Evolutionary conservation across 2,888 invertebrate species (phyloP).

Genomic region (Spisula subtruncata): DNA sequence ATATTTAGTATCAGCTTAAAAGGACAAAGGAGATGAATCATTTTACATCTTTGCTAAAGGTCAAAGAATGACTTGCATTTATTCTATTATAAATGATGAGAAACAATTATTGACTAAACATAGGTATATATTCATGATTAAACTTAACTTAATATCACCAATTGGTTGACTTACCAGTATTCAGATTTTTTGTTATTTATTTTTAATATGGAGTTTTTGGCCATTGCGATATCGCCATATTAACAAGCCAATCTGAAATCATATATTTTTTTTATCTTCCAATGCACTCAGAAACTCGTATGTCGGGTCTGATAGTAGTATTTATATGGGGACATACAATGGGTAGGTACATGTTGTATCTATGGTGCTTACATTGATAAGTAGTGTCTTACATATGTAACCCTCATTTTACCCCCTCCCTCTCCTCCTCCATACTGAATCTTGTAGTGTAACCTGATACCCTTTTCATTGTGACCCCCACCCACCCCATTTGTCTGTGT

Average conservation of each 20-base stretch:
- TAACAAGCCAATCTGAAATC: not conserved
- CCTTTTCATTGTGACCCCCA: no score
- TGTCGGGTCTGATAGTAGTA: constrained; percentile 72
- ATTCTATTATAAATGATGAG: no score
- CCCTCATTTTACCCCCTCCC: not conserved
- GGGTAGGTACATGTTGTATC: constrained; percentile 56
- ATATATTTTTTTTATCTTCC: constrained; percentile 40
- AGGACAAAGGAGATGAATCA: no score
- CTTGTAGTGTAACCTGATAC: not conserved
- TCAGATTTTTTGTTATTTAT: not conserved
- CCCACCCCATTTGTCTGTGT: no score
- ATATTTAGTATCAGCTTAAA: no score
- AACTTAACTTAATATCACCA: not conserved
- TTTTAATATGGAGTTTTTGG: not conserved
- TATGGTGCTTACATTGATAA: not conserved
- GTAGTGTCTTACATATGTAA: constrained; percentile 24
- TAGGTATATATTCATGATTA: not conserved
- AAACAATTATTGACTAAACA: no score
- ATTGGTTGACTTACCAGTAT: not conserved
- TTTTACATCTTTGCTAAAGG: no score
- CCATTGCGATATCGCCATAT: not conserved
- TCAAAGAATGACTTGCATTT: no score
- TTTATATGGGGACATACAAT: constrained; percentile 65
- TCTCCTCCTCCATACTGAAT: not conserved
- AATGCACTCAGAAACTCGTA: constrained; percentile 62